A percentile compares a stretch with the other conserved stretches of the same genome.
These are phyloP conservation scores for Sycophila texana DNA, from an alignment of 2,888 invertebrate species.

Conservation along the genomic window DNA sequence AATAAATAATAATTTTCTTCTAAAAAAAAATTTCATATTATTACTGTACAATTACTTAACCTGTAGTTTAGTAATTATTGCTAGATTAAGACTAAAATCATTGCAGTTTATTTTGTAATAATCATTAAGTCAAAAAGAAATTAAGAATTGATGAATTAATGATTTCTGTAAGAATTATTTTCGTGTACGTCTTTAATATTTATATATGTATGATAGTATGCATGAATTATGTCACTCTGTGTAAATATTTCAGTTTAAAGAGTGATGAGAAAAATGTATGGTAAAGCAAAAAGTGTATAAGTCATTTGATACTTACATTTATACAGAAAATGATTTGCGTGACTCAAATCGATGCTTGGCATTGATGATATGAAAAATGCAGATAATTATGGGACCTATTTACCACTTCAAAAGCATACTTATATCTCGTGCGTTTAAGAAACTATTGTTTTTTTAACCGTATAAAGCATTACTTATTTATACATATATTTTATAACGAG, in stretches of 20 bases:
- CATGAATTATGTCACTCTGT: constrained; percentile 45
- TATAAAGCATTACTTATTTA: constrained; percentile 47
- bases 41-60: constrained; percentile 29
- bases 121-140: constrained; percentile 1
- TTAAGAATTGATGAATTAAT: constrained; percentile 29
- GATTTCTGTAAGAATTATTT: constrained; percentile 35
- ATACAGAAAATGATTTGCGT: constrained; percentile 46
- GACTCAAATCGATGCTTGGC: constrained; percentile 25
- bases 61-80: constrained; percentile 17
- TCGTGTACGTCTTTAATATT: constrained; percentile 49
- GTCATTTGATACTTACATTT: constrained; percentile 57
- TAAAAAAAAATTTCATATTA: constrained; percentile 17
- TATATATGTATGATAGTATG: constrained; percentile 49
- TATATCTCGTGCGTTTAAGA: constrained; percentile 43
- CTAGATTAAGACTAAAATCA: constrained; percentile 23
- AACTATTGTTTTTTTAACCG: constrained; percentile 47
- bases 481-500: constrained; percentile 52
- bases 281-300: constrained; percentile 29
- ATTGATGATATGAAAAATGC: constrained; percentile 32
- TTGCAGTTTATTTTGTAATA: constrained; percentile 6
- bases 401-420: constrained; percentile 50
- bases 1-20: constrained; percentile 39
- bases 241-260: constrained; percentile 52
- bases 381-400: constrained; percentile 53
- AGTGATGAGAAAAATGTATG: constrained; percentile 36